Conservation (phyloP, 2,888 invertebrate species). For the Xestia xanthographa region DNA sequence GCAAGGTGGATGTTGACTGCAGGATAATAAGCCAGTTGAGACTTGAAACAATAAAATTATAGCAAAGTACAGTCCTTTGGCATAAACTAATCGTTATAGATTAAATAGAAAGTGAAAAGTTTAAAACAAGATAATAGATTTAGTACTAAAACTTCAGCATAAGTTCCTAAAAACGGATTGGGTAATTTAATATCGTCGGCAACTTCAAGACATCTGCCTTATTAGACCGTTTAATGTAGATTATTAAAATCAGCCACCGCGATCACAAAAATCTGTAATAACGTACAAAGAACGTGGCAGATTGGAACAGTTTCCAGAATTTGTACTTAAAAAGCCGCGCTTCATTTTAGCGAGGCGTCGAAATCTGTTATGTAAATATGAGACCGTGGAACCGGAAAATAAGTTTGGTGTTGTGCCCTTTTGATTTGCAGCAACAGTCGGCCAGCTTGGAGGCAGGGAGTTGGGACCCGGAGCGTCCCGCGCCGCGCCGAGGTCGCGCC, state of each 20-base stretch:
- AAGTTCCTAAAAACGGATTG: slow-evolving; percentile 24
- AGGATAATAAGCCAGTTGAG: not conserved
- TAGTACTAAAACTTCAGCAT: slow-evolving; percentile 23
- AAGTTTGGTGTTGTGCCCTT: slow-evolving; percentile 78
- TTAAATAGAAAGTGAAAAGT: slow-evolving; percentile 4
- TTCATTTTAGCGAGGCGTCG: slow-evolving; percentile 68
- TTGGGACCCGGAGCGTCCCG: slow-evolving; percentile 42
- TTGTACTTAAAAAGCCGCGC: slow-evolving; percentile 66
- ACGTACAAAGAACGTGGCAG: slow-evolving; percentile 30
- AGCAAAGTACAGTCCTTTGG: not conserved
- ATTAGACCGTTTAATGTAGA: slow-evolving; percentile 33
- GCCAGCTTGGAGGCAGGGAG: slow-evolving; percentile 60
- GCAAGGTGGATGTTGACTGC: slow-evolving; percentile 26
- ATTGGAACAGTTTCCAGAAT: slow-evolving; percentile 61
- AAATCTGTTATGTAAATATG: slow-evolving; percentile 81
- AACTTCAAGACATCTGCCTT: slow-evolving; percentile 31
- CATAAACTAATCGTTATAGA: not conserved
- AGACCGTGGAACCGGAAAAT: slow-evolving; percentile 79
- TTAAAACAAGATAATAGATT: slow-evolving; percentile 6
- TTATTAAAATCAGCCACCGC: slow-evolving; percentile 47
- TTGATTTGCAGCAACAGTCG: slow-evolving; percentile 72
- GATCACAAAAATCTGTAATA: slow-evolving; percentile 51
- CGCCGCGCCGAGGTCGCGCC: slow-evolving; percentile 12
- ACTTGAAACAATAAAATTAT: slow-evolving; percentile 4
- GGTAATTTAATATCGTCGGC: slow-evolving; percentile 18